Evolutionary conservation across 2,888 invertebrate genomes (phyloP), one percentile per base, ranked within the genome.

Genomic region (Odontocolon sp.): DNA sequence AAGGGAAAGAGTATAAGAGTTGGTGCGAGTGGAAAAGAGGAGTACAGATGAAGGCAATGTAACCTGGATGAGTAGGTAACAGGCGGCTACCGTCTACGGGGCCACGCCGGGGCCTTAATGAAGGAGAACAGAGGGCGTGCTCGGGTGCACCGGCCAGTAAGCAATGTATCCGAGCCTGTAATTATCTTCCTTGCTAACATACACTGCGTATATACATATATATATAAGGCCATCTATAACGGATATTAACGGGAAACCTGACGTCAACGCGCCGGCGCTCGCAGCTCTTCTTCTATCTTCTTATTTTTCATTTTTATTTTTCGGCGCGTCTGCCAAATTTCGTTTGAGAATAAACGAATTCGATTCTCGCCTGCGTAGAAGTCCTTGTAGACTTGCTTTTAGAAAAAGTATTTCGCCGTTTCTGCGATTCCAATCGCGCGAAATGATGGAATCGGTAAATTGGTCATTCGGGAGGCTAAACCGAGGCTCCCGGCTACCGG

Each of bases 41-140:
- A 28, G 45, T 56, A 50, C 47, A 47, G 66, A 73, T 72, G 63
- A 73, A 64, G 56, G 69, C 76, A 77, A 77, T 77, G 77, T 72
- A 77, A 67, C 47, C 56, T 50, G 70, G 42, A 57, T 40, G 59
- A 69, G 71, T 74, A 64, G 70, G 84, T 86, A 88, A 88, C 88
- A 87, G 89, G 84, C 88, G 86, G 89, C 89, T 89, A 89, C 89
- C 88, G 88, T 86, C 85, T 81, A 84, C 83, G 80, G 79, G 61
- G 54, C 45, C 18, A 68, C 67, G 61, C 66, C 70, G 67, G 81
- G 82, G 81, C 83, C 86, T 88, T 89, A 89, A 89, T 87, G 88
- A 89, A 88, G 88, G 87, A 86, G 87, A 88, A 85, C 87, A 85
- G 88, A 88, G 87, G 89, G 89, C 89, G 89, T 87, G 87, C 86